Conservation (phyloP, 2,113 vertebrate genomes). For the Vombatus ursinus region DNA sequence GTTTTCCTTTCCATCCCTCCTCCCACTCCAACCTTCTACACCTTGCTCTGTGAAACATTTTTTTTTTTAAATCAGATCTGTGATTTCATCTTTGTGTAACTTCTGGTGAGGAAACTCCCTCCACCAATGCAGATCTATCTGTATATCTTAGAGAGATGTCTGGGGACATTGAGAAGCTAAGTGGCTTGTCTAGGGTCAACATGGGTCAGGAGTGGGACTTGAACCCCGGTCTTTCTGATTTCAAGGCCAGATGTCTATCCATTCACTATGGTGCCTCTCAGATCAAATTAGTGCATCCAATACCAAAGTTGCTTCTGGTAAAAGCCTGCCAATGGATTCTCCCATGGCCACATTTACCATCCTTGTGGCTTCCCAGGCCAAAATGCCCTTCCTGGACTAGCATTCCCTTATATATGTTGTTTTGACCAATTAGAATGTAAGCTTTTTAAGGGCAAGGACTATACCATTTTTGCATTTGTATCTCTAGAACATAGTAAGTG, state of each 20-base stretch:
- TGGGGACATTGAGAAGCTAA: neutral
- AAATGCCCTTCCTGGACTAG: neutral
- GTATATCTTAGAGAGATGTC: neutral
- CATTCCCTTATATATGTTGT: neutral
- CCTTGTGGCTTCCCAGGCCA: neutral
- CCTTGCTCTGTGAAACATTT: too few relatives aligned
- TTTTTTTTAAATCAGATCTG: neutral
- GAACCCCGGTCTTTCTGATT: neutral
- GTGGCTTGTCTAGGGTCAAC: too few relatives aligned
- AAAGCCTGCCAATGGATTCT: neutral
- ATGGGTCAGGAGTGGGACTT: neutral
- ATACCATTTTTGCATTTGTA: neutral
- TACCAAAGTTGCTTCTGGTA: neutral
- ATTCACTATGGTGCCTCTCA: neutral
- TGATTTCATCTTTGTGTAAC: neutral
- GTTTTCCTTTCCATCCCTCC: neutral
- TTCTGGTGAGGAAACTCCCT: neutral
- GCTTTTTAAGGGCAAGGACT: neutral
- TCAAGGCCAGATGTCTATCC: neutral
- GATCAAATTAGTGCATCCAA: neutral
- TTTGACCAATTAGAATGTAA: neutral
- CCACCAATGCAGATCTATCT: neutral
- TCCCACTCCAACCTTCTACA: neutral
- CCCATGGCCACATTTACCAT: neutral
- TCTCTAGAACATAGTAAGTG: neutral